These are phyloP conservation scores for Threskiornis aethiopicus DNA, from an alignment of 2,797 vertebrate species.

Conservation along the genomic window DNA sequence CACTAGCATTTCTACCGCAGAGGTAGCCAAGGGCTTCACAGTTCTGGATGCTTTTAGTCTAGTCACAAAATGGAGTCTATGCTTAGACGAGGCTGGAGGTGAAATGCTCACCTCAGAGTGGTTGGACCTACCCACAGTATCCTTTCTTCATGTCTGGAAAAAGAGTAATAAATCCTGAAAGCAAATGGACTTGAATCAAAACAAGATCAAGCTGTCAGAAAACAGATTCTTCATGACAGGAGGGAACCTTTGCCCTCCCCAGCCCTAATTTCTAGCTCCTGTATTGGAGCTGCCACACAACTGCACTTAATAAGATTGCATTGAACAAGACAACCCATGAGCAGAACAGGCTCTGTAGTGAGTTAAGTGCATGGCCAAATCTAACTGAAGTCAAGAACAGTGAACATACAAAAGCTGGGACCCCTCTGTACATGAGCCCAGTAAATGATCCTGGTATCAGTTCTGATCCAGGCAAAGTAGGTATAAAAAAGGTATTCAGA, in stretches of 20 bases:
- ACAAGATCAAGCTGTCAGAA: neutral
- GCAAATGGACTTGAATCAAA: neutral
- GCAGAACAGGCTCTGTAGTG: conserved; percentile 33
- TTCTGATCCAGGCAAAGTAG: neutral
- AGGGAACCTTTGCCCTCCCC: neutral
- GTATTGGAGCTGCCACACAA: neutral
- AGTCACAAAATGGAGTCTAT: neutral
- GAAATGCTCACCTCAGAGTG: neutral
- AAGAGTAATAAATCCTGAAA: neutral
- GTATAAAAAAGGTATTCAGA: neutral
- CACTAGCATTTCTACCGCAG: neutral
- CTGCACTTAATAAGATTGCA: neutral
- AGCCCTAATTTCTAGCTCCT: neutral
- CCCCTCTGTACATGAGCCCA: neutral
- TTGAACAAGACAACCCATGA: neutral
- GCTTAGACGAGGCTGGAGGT: neutral
- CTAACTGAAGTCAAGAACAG: neutral
- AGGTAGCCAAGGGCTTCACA: neutral
- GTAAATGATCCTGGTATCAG: neutral
- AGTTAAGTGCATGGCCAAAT: neutral
- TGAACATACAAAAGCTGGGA: neutral
- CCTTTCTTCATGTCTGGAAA: neutral
- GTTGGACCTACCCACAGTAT: neutral
- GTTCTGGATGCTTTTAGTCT: neutral
- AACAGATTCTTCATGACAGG: neutral